Evolutionary conservation across 2,113 vertebrate species (phyloP).

Genomic region (Cyanoramphus novaezelandiae): DNA sequence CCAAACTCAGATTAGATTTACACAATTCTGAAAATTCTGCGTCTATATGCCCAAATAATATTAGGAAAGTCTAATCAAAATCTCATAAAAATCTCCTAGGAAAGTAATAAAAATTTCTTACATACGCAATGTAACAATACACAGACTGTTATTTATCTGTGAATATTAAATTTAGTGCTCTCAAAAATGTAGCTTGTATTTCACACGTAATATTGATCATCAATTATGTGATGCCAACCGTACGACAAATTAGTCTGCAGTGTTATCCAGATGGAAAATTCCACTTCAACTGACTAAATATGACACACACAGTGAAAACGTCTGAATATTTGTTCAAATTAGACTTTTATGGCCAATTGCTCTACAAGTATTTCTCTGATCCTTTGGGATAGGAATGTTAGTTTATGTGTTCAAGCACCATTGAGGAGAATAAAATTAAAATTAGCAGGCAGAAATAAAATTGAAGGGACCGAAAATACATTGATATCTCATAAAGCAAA

Average conservation of each 20-base stretch:
- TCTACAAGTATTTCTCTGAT: not conserved
- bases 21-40: not conserved
- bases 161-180: not conserved
- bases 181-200: not conserved
- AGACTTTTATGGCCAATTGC: constrained; percentile 6
- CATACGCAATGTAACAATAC: not conserved
- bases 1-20: not conserved
- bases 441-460: not conserved
- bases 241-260: not conserved
- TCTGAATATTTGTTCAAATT: constrained; percentile 21
- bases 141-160: not conserved
- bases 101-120: not conserved
- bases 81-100: not conserved
- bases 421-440: constrained; percentile 1
- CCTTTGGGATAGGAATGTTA: not conserved
- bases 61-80: not conserved
- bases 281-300: not conserved
- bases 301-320: not conserved
- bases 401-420: not conserved
- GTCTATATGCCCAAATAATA: not conserved
- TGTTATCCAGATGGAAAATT: not conserved
- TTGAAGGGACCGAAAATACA: not conserved
- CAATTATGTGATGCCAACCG: not conserved
- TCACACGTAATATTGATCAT: not conserved
- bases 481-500: not conserved